These are phyloP conservation scores for Agrotis segetum DNA, from an alignment of 2,888 invertebrate species.

Conservation along the genomic window DNA sequence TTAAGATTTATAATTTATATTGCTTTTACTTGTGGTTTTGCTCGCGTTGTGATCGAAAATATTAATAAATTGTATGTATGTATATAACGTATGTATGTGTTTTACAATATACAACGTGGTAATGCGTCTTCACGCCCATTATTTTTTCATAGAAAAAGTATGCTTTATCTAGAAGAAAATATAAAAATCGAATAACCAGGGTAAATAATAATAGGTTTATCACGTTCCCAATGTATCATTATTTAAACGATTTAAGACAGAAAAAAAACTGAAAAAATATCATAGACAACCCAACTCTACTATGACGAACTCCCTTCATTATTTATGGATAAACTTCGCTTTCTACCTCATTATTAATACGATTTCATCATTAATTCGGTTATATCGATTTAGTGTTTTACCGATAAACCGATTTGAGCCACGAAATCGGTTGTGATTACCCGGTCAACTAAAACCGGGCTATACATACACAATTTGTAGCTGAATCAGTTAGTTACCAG, in stretches of 20 bases:
- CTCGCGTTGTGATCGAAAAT: too few species aligned
- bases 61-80: too few species aligned
- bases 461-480: conserved; percentile 3
- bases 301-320: neutral
- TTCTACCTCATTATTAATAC: conserved; percentile 8
- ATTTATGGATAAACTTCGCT: conserved; percentile 21
- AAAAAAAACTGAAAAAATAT: neutral
- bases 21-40: too few species aligned
- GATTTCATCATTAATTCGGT: conserved; percentile 39
- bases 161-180: fast-evolving
- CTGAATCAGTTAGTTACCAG: conserved; percentile 10
- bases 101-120: too few species aligned
- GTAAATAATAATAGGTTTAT: too few species aligned
- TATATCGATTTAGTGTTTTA: conserved; percentile 36
- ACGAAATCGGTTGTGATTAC: conserved; percentile 47
- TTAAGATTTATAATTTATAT: too few species aligned
- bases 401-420: conserved; percentile 18
- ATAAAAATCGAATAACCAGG: too few species aligned
- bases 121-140: too few species aligned
- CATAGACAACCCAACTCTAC: neutral
- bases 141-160: too few species aligned
- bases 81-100: too few species aligned
- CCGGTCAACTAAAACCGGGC: conserved; percentile 38
- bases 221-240: neutral
- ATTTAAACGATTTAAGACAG: neutral